Base-by-base conservation (phyloP, 2,797 vertebrate genomes). In the Darevskia mixta region DNA sequence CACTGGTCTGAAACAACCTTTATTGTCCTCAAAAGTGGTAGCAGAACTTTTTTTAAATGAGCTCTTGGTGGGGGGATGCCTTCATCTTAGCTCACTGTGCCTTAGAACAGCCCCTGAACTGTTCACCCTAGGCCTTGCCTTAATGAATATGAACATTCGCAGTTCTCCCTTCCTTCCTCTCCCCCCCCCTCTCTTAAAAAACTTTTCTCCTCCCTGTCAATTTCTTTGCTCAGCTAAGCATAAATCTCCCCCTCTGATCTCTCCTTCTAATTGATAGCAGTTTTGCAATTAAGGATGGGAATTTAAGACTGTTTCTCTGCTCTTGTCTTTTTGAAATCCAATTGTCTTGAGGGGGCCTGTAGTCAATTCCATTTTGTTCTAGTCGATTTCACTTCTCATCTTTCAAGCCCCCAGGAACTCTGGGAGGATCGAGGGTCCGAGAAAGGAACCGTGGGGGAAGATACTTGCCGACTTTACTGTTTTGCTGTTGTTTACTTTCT, bases 231-330 rank as follows among this genome's bases (percentile, higher is more conserved):
- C 25, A 13, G 55, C 55, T 80, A 27, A 58, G 78, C 78, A 79
- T 61, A 61, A 81, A 81, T 81, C 61, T 38, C 79, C 35, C 79
- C 58, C 25, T 35, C 79, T 32, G 29, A 41, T 66, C 79, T 81
- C 79, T 81, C 79, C 61, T 27, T 15, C 78, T 80, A 81, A 81
- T 66, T 66, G 66, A 83, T 71, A 45, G 25, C 20, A 64, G 7
- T 83, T 83, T 29, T 71, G 66, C 82, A 83, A 83, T 83, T 71
- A 71, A 83, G 67, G 82, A n/a, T 66, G 61, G 61, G 18, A 32
- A n/a, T 5, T 83, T 83, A 25, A 35, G 76, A 25, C 38, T 45
- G 25, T 38, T 49, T 43, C 66, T 41, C 35, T 27, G 23, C 82
- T 27, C 32, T 73, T 6, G 49, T 61, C 79, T 73, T 83, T 64